phyloP scores from a whole-genome alignment of 2,888 invertebrate genomes.

The Philereme transversata region DNA sequence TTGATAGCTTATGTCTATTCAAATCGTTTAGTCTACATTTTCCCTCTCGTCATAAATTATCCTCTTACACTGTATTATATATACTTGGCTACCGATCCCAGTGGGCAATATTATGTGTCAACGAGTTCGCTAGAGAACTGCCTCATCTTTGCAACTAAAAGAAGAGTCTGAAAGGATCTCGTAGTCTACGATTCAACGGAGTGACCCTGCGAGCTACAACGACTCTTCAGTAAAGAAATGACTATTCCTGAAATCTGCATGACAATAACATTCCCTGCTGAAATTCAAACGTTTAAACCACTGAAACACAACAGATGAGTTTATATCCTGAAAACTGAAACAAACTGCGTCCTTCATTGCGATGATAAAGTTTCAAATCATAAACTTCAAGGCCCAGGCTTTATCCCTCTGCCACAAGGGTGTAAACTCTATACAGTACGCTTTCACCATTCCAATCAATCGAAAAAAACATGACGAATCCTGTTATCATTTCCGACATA shows the following conservation, averaged over 20 bases:
- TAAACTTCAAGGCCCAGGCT: background rate
- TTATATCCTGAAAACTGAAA: background rate
- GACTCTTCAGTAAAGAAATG: constrained; percentile 12
- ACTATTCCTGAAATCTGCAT: constrained; percentile 34
- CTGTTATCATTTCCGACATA: constrained; percentile 35
- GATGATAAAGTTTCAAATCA: constrained; percentile 1
- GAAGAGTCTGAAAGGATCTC: constrained; percentile 33
- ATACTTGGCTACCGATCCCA: constrained; percentile 40
- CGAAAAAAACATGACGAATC: constrained; percentile 33
- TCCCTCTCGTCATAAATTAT: constrained; percentile 39
- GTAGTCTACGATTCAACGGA: constrained; percentile 33
- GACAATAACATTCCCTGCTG: constrained; percentile 30
- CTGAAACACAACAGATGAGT: background rate
- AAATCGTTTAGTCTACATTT: constrained; percentile 40
- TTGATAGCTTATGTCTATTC: constrained; percentile 41
- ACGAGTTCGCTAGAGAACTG: constrained; percentile 37
- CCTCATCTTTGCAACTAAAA: constrained; percentile 27
- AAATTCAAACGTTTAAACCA: constrained; percentile 4
- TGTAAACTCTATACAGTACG: constrained; percentile 29
- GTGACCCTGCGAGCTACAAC: constrained; percentile 35
- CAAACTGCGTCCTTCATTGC: constrained; percentile 1
- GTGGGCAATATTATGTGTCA: constrained; percentile 37
- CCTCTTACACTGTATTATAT: constrained; percentile 40
- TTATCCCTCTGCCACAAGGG: background rate
- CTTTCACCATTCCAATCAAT: constrained; percentile 28